Base-by-base conservation (phyloP, 2,888 invertebrate genomes). In the Cheilosia vernalis region DNA sequence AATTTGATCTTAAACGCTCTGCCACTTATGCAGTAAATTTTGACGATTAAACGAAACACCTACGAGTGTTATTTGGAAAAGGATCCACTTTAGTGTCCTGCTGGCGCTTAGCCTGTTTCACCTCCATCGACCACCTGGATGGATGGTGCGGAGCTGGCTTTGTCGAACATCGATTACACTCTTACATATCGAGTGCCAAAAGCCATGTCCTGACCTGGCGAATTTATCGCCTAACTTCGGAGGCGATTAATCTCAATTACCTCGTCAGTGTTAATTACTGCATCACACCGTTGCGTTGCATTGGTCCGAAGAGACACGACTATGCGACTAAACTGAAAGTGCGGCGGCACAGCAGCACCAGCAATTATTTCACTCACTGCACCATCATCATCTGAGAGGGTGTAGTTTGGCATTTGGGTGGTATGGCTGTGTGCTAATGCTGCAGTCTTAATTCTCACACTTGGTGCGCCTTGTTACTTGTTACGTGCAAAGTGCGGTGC, bases 181-280 rank as follows among this genome's bases (percentile, higher is more conserved):
- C 76, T 81, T 69, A 66, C 73, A 55, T 67, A 76, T 63, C 76
- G 81, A 70, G 67, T 67, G 72, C 82, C 73, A 37, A 60, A 63
- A 73, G 77, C 63, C 82, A 78, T 76, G 78, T 82, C 77, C 82
- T 78, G 82, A 73, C 69, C 82, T 61, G 55, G 58, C n/a, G 69
- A 55, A 86, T 82, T 86, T 86, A 86, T 86, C 64, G 82, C 63
- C 86, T 86, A 86, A 82, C 82, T 82, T 86, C 63, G 69, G 73
- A 73, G 72, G 61, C 78, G 86, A 86, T 86, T 82, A 78, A 86
- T 86, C 86, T 86, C 86, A 86, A 86, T 86, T 86, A 82, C 78
- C 86, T 86, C 82, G 86, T 86, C 86, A 86, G 82, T 82, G 86
- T 86, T 86, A 86, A 86, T 86, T 86, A 86, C 86, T 82, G 86